Evolutionary conservation across 2,113 vertebrate genomes (phyloP), one percentile per base, ranked within the genome.

Genomic region (Mugil cephalus): DNA sequence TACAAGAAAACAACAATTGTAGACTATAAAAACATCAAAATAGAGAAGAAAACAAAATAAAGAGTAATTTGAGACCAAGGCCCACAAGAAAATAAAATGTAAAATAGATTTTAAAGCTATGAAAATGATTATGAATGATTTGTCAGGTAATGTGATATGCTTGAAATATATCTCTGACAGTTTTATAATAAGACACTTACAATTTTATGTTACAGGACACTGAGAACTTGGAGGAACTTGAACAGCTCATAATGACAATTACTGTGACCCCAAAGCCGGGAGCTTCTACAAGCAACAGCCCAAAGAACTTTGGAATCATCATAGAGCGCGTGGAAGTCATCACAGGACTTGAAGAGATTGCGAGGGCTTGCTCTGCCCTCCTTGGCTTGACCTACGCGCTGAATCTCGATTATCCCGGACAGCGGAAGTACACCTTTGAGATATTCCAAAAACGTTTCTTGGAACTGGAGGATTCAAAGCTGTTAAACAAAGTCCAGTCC

Each of bases 381-480:
- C 62, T 65, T 65, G 63, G 47, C 54, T 68, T 76, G 64, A 76
- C 63, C 64, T 68, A 61, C 21, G 38, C 42, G 7, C 46, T 68
- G 40, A 68, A 59, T 47, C 52, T 67, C 17, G 18, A 51, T 58
- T 68, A 61, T 68, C 35, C 55, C 73, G 45, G 38, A 12, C 45
- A 68, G 47, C 56, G 69, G 43, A 76, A 76, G 38, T 48, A 66
- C 19, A 66, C 61, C 34, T 66, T n/a, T n/a, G n/a, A n/a, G n/a
- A n/a, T n/a, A n/a, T n/a, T n/a, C n/a, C n/a, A n/a, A n/a, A n/a
- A n/a, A 53, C 47, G 1, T 43, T 69, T 54, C 45, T 62, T 51
- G 34, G 43, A 47, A 71, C 67, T 64, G 18, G 19, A 78, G 58
- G 59, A 10, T 38, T 63, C 24, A 65, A 66, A 72, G 39, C 43